These are phyloP conservation scores for Hydriomena furcata DNA, from an alignment of 2,888 invertebrate species.

Conservation along the genomic window DNA sequence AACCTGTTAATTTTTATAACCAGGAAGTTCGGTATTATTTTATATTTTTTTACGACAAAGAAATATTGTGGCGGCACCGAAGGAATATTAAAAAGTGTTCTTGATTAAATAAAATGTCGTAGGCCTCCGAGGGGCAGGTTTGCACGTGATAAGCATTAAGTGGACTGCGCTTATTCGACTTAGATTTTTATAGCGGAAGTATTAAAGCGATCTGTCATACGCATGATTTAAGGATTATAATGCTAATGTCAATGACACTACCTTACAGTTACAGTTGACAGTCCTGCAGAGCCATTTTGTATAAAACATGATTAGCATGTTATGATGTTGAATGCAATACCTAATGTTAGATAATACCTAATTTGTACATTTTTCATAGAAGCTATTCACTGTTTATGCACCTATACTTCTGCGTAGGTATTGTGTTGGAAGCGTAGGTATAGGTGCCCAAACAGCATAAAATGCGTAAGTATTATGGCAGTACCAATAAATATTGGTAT, in stretches of 20 bases:
- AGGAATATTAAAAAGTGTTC: conserved; percentile 78
- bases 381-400: no score
- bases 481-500: no score
- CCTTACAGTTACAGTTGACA: no score
- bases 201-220: conserved; percentile 36
- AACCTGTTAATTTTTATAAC: conserved; percentile 6
- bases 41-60: conserved; percentile 46
- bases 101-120: conserved; percentile 81
- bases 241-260: conserved; percentile 28
- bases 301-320: no score
- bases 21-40: conserved; percentile 48
- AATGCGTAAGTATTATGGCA: no score
- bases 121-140: conserved; percentile 43
- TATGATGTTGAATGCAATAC: no score
- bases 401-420: no score
- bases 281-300: no score
- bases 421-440: no score
- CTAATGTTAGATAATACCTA: no score
- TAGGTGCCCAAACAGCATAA: no score
- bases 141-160: conserved; percentile 68
- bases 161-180: conserved; percentile 23
- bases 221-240: conserved; percentile 30
- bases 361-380: no score
- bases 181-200: conserved; percentile 39
- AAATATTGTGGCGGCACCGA: conserved; percentile 64